Conservation (phyloP, 2,888 invertebrate species). For the Linnaemya tessellans region DNA sequence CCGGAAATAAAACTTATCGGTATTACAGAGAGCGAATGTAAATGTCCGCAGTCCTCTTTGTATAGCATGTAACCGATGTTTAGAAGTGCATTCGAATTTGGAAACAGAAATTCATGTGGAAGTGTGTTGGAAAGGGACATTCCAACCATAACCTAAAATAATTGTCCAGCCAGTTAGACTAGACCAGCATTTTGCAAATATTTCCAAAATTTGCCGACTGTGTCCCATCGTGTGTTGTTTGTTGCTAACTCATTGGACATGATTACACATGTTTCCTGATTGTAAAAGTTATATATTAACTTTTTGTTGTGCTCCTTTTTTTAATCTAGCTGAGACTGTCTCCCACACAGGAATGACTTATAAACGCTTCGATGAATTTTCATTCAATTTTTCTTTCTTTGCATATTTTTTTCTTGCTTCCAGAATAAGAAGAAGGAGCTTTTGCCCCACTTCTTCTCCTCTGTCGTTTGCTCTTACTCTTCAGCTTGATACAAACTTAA, state of each 20-base stretch:
- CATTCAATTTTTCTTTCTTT: slow-evolving; percentile 37
- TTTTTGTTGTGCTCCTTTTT: slow-evolving; percentile 33
- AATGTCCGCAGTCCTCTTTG: no score
- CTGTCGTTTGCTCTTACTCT: slow-evolving; percentile 13
- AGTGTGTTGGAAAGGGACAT: no score
- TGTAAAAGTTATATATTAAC: slow-evolving; percentile 61
- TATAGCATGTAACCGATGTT: no score
- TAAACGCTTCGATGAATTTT: slow-evolving; percentile 63
- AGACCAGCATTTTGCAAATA: not conserved
- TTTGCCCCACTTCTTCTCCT: slow-evolving; percentile 22
- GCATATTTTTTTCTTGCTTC: not conserved
- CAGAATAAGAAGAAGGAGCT: slow-evolving; percentile 13
- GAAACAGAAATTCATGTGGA: no score
- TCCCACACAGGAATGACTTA: slow-evolving; percentile 63
- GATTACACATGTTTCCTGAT: slow-evolving; percentile 71
- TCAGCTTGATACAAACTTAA: slow-evolving; percentile 49
- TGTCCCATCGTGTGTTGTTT: slow-evolving; percentile 27
- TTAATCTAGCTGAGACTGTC: slow-evolving; percentile 51
- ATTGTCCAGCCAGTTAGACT: no score
- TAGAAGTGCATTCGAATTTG: no score
- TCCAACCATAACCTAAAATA: no score
- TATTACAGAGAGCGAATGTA: no score
- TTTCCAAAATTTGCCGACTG: not conserved
- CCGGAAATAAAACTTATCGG: no score
- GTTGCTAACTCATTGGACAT: slow-evolving; percentile 71